Conservation (phyloP, 2,113 vertebrate species). For the Scortum barcoo region DNA sequence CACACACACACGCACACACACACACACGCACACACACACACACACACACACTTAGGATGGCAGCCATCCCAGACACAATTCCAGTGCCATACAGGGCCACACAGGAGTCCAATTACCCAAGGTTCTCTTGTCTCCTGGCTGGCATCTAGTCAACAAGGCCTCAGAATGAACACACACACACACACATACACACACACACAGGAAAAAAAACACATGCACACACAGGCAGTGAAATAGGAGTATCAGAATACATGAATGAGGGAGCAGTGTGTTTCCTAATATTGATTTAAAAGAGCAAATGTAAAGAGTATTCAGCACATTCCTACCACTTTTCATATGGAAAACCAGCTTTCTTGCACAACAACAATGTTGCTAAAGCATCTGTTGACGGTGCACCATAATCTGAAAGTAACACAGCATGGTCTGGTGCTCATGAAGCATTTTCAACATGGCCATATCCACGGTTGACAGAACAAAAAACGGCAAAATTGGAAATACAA, state of each 20-base stretch:
- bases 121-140: constrained; percentile 57
- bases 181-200: neutral
- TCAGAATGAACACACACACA: neutral
- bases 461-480: constrained; percentile 18
- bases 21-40: constrained; percentile 1
- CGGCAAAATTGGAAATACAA: constrained; percentile 18
- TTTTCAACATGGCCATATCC: neutral
- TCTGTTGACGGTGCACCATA: neutral
- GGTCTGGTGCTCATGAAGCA: neutral
- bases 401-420: neutral
- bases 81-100: constrained; percentile 57
- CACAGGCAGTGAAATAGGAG: neutral
- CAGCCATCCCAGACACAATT: constrained; percentile 58
- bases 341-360: neutral
- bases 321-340: neutral
- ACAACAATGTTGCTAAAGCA: neutral
- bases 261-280: neutral
- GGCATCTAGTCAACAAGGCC: constrained; percentile 52
- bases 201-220: neutral
- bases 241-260: neutral
- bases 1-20: neutral
- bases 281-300: too few species aligned
- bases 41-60: constrained; percentile 39
- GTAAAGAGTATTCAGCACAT: neutral
- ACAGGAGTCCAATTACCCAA: constrained; percentile 68